These are phyloP conservation scores for Cricetomys ansorgei DNA, from an alignment of 2,113 vertebrate species.

Conservation along the genomic window DNA sequence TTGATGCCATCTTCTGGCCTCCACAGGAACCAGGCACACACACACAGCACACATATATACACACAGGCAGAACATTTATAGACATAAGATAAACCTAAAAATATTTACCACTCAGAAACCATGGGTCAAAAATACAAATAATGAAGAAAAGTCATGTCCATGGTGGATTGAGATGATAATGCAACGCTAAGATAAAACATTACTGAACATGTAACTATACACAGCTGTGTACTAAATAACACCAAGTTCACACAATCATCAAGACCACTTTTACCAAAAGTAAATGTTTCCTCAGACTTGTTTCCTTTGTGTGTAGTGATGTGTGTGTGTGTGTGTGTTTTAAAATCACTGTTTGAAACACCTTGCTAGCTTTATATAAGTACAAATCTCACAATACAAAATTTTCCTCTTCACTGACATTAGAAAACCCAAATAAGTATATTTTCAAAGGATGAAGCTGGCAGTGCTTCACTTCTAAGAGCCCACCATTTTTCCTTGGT, in stretches of 20 bases:
- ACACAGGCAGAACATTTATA: neutral
- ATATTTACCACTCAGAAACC: neutral
- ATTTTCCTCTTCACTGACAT: neutral
- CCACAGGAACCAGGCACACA: neutral
- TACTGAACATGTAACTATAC: fast-evolving
- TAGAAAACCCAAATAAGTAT: neutral
- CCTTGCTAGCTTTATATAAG: neutral
- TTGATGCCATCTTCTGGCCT: neutral
- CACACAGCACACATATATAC: neutral
- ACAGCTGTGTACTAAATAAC: fast-evolving
- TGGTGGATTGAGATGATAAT: no score
- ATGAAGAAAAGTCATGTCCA: neutral
- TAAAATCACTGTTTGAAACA: neutral
- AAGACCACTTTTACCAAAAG: fast-evolving
- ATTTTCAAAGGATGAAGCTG: neutral
- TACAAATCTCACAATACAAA: neutral
- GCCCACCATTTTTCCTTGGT: neutral
- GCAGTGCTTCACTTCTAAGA: neutral
- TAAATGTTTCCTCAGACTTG: neutral
- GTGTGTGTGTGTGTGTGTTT: neutral
- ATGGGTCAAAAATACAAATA: neutral
- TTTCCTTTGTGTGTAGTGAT: neutral
- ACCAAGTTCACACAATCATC: fast-evolving
- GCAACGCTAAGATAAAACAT: no score
- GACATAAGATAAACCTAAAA: neutral